Evolutionary conservation across 1,140 invertebrate genomes (phyloP), one percentile per base, ranked within the genome.

Genomic region (Mactra quadrangularis): DNA sequence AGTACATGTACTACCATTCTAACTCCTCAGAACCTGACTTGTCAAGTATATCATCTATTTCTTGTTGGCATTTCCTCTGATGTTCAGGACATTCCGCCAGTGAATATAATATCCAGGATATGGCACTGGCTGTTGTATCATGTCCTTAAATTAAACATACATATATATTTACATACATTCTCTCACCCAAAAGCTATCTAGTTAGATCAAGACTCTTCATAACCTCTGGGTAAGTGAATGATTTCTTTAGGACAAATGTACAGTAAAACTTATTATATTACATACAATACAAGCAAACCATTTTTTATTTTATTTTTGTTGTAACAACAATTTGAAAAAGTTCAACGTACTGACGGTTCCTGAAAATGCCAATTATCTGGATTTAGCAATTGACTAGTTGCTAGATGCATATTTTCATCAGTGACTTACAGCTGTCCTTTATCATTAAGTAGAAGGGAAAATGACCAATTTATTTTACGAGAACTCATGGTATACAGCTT

Each of bases 41-140:
- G 17, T 96, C 96, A 41, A 97, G 93, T 0, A 97, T 94, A 84
- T 93, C 90, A 89, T 97, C 96, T 75, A 98, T 95, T 94, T 98
- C 97, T 72, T 95, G 94, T 82, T 96, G 96, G 0, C 96, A 96
- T 90, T 95, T 96, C 72, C 93, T 94, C 87, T 97, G 97, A 0
- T 97, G 94, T 13, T 96, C 94, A 19, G 96, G 96, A 89, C 96
- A 94, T 41, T 96, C 90, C 0, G 97, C 94, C 86, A 98, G 92
- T 85, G 96, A 96, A 59, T 97, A 94, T 76, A 98, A 92, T 82
- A 96, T 96, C 94, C 97, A 98, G 0, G 93, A 92, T 11, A 95
- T 87, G 35, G 91, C 94, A 4, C 91, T 94, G 0, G 94, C 92
- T 0, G 94, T 88, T 45, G 86, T 87, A 59, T 88, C 87, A 82